Base-by-base conservation (phyloP, 2,113 vertebrate species). In the Xiphorhynchus elegans region DNA sequence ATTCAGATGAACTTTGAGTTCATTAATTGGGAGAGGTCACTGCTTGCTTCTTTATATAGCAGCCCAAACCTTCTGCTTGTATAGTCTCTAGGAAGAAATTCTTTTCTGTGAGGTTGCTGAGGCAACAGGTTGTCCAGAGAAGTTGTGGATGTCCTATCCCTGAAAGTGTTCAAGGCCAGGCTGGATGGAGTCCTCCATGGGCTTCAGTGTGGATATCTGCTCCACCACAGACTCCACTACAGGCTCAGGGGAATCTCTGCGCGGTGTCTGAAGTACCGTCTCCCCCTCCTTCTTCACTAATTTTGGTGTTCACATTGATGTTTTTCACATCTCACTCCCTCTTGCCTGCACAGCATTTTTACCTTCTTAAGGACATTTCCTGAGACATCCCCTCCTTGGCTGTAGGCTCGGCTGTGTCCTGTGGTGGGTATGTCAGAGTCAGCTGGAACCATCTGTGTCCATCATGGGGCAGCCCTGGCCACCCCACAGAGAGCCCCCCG, bases 401-500 rank as follows among this genome's bases (percentile, higher is more conserved):
- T 28, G 39, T 1, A 6, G 55, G 24, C 9, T 37, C 39, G 15
- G 17, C 20, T 0, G 0, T 0, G 3, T 24, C 29, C 44, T 50
- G 25, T 0, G 0, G 9, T 29, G 33, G 21, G 25, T 35, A 1
- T 35, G 44, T 18, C 13, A 25, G 55, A 81, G 21, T 35, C 1
- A 0, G 11, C 23, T 75, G 52, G 29, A 35, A 11, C 9, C 1
- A 4, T 42, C 67, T 60, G 56, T 16, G 37, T 20, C 31, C 0
- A 1, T 11, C n/a, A 20, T 2, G 5, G 4, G 21, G 2, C 28
- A 4, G 52, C 26, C 33, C 12, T 0, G 0, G 24, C 13, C 18
- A 46, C 18, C 44, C 19, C 26, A 44, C 37, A 47, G 18, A 4
- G 68, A 55, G 28, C 9, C 3, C 7, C 6, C 0, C 11, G 0